phyloP scores from a whole-genome alignment of 2,888 invertebrate species.

The Caenorhabditis afra region DNA sequence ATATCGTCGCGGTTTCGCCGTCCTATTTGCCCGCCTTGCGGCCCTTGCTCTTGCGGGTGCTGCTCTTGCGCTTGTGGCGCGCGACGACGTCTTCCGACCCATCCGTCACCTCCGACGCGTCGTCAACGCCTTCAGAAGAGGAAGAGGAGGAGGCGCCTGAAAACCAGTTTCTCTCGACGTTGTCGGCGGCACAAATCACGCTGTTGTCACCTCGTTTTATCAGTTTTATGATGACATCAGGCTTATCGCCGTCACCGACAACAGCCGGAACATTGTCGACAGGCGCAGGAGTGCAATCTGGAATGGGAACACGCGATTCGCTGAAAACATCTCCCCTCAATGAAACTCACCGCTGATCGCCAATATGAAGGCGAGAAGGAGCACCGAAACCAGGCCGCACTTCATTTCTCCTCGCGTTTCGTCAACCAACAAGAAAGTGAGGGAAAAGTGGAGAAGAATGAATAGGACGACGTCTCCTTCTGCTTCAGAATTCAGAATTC shows the following conservation, averaged over 20 bases:
- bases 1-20: neutral
- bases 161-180: too few relatives aligned
- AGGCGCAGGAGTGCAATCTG: constrained; percentile 2
- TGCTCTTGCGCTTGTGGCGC: constrained; percentile 30
- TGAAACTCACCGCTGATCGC: too few relatives aligned
- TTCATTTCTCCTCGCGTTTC: too few relatives aligned
- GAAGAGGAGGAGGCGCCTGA: constrained; percentile 3
- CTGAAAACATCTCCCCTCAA: too few relatives aligned
- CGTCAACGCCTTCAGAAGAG: neutral
- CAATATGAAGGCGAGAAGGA: too few relatives aligned
- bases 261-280: neutral
- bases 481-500: too few relatives aligned
- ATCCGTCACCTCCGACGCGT: constrained; percentile 2
- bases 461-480: too few relatives aligned
- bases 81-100: constrained; percentile 5
- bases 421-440: too few relatives aligned
- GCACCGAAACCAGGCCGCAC: too few relatives aligned
- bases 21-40: constrained; percentile 34
- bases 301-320: neutral
- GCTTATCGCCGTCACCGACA: constrained; percentile 3
- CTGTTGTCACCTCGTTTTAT: constrained; percentile 27
- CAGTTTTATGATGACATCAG: constrained; percentile 39
- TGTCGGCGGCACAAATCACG: constrained; percentile 5
- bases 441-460: too few relatives aligned
- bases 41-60: constrained; percentile 36